Evolutionary conservation across 2,888 invertebrate genomes (phyloP), one percentile per base, ranked within the genome.

Genomic region (Cyrtodaria siliqua): DNA sequence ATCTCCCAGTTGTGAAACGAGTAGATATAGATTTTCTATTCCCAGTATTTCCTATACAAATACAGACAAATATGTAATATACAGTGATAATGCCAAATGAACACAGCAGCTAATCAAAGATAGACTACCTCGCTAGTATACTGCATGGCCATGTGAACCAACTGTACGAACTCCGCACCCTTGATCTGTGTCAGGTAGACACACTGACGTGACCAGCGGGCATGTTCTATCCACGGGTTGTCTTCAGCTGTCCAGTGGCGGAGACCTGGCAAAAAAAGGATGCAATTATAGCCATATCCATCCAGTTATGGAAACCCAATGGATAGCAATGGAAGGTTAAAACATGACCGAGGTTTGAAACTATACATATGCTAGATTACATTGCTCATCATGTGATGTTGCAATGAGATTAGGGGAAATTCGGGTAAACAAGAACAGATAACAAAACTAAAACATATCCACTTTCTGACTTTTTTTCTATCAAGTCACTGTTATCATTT

Each of bases 101-200:
- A n/a, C n/a, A n/a, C n/a, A n/a, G n/a, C n/a, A n/a, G n/a, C n/a
- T n/a, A n/a, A n/a, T n/a, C n/a, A n/a, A n/a, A n/a, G n/a, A n/a
- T n/a, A n/a, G n/a, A n/a, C n/a, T 62, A 74, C 73, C 67, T 74
- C 59, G 23, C 62, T 56, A 2, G 70, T 50, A 18, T 61, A 55
- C 38, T 80, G 62, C 0, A 81, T 77, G 20, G 79, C 76, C 40
- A 71, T 52, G 42, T 79, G 79, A 3, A 84, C 79, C 6, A 71
- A 60, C 23, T 79, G 33, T 44, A 68, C 56, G 29, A 68, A 74
- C 49, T 68, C 67, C 16, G 61, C 42, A 14, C 74, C 74, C 42
- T 74, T 74, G 27, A 29, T 56, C 33, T 68, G 55, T 8, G 38
- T 52, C 24, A 74, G 50, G 42, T 62, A 74, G 1, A 27, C 27